Conservation (phyloP, 2,113 vertebrate genomes). For the Spea bombifrons region DNA sequence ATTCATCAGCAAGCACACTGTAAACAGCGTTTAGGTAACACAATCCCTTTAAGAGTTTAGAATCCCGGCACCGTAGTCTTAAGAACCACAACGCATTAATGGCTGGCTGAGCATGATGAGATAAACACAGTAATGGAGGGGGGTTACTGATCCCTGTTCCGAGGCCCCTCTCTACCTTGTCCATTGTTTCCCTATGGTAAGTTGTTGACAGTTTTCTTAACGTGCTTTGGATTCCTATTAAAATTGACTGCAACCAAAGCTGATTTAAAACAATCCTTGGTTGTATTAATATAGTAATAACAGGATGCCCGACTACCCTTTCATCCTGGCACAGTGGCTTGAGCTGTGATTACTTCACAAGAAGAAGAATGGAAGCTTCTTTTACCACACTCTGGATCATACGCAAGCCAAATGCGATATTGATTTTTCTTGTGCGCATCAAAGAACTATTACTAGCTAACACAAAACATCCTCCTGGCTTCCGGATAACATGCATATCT, state of each 20-base stretch:
- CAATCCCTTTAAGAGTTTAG: no score
- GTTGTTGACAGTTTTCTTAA: constrained; percentile 71
- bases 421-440: background rate
- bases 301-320: constrained; percentile 68
- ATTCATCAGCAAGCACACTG: no score
- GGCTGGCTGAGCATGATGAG: background rate
- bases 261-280: constrained; percentile 68
- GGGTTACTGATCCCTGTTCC: constrained; percentile 44
- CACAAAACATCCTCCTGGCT: background rate
- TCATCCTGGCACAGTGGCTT: constrained; percentile 58
- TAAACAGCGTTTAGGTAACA: no score
- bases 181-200: constrained; percentile 70
- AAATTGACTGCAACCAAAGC: constrained; percentile 67
- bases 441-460: background rate
- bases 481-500: background rate
- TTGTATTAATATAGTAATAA: constrained; percentile 62
- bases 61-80: no score
- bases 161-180: constrained; percentile 57
- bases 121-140: background rate
- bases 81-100: no score
- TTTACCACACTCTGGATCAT: background rate
- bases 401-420: background rate
- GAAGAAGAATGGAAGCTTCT: background rate
- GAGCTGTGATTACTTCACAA: constrained; percentile 56
- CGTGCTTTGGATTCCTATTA: constrained; percentile 73